Conservation (phyloP, 2,113 vertebrate genomes). For the Heloderma charlesbogerti region DNA sequence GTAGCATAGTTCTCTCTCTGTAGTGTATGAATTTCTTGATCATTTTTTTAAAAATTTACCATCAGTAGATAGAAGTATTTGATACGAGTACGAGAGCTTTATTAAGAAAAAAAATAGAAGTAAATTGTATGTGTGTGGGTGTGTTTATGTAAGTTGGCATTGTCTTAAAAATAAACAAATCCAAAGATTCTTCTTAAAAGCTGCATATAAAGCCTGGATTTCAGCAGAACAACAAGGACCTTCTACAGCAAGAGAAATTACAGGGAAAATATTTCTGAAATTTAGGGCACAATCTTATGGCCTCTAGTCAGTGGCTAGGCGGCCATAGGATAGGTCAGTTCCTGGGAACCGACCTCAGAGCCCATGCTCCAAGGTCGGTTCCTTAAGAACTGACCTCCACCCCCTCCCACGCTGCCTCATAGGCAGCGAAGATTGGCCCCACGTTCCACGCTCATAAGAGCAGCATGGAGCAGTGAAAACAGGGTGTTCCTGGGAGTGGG, state of each 20-base stretch:
- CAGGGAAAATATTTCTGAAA: neutral
- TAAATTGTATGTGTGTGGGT: neutral
- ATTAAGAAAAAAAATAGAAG: neutral
- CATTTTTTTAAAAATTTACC: conserved; percentile 1
- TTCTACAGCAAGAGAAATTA: neutral
- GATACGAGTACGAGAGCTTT: neutral
- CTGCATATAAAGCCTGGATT: neutral
- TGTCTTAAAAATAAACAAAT: neutral
- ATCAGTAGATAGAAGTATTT: neutral
- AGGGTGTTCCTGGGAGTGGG: too few relatives aligned
- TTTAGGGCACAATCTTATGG: too few relatives aligned
- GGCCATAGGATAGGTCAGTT: too few relatives aligned
- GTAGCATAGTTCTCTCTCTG: neutral
- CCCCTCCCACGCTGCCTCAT: too few relatives aligned
- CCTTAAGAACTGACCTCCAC: too few relatives aligned
- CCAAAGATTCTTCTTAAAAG: neutral
- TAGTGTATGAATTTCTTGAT: neutral
- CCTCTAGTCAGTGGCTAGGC: too few relatives aligned
- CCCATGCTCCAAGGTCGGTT: too few relatives aligned
- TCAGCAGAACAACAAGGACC: neutral
- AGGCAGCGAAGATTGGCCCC: too few relatives aligned
- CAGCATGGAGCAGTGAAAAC: too few relatives aligned
- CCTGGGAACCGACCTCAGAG: too few relatives aligned
- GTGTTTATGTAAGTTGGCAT: neutral
- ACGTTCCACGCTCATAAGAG: too few relatives aligned